Percentiles rank a stretch among this genome's conserved stretches.
Conservation (phyloP, 2,888 invertebrate genomes). For the Dryococelus australis region DNA sequence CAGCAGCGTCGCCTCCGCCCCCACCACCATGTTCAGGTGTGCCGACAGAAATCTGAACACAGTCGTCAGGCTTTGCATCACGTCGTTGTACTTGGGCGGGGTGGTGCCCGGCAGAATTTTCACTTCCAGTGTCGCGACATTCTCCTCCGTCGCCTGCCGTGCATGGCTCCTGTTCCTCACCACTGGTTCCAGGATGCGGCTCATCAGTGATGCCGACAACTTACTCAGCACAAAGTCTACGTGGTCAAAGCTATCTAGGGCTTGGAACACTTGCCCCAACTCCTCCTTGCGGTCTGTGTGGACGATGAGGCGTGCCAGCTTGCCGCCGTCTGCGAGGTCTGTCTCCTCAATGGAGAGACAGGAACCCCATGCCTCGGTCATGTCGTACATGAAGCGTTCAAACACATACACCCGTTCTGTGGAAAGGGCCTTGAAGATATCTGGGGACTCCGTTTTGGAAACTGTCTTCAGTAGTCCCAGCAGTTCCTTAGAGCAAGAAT, state of each 20-base stretch:
- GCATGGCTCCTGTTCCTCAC: slow-evolving; percentile 4
- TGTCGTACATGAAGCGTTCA: slow-evolving; percentile 60
- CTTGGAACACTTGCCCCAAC: slow-evolving; percentile 57
- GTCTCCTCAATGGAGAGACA: slow-evolving; percentile 57
- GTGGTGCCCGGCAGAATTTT: slow-evolving; percentile 39
- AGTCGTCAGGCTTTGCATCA: slow-evolving; percentile 50
- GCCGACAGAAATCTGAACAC: slow-evolving; percentile 67
- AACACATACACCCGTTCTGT: slow-evolving; percentile 60
- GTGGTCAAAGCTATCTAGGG: slow-evolving; percentile 57
- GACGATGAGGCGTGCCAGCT: slow-evolving; percentile 59
- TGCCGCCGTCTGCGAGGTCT: slow-evolving; percentile 55
- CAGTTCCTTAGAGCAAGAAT: background rate
- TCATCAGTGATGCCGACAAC: slow-evolving; percentile 67
- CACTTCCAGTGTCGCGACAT: slow-evolving; percentile 50
- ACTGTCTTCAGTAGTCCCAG: slow-evolving; percentile 13
- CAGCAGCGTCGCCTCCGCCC: slow-evolving; percentile 61
- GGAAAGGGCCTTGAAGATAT: slow-evolving; percentile 62
- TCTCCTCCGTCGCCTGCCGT: slow-evolving; percentile 24
- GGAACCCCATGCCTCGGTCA: slow-evolving; percentile 61
- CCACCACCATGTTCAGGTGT: slow-evolving; percentile 63
- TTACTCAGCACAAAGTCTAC: slow-evolving; percentile 63
- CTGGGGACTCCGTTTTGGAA: slow-evolving; percentile 54
- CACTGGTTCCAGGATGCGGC: slow-evolving; percentile 61
- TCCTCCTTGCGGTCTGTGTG: slow-evolving; percentile 54
- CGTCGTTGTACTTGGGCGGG: slow-evolving; percentile 21